Percentiles rank a stretch among this genome's conserved stretches.
Evolutionary conservation across 2,113 vertebrate species (phyloP).

Genomic region (Excalfactoria chinensis): DNA sequence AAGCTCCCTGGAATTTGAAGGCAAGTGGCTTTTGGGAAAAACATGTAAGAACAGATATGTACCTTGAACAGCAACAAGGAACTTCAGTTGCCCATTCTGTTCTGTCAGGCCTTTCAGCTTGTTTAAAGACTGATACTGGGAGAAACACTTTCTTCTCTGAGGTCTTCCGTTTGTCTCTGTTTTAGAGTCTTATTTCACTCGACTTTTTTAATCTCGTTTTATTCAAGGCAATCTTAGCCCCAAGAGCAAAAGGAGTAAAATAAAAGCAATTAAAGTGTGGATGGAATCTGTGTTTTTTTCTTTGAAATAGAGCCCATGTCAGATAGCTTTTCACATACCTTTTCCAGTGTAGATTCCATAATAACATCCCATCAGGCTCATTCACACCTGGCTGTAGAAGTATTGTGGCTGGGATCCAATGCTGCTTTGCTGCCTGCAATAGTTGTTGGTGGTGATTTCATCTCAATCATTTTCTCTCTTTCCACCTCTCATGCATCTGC

Average conservation of each 20-base stretch:
- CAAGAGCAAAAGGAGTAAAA: constrained; percentile 35
- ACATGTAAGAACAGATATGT: not conserved
- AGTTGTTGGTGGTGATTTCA: constrained; percentile 55
- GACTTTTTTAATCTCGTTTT: constrained; percentile 15
- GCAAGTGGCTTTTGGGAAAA: not conserved
- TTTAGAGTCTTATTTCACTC: constrained; percentile 15
- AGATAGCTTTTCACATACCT: not conserved
- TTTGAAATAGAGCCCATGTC: constrained; percentile 22
- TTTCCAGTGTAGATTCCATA: not conserved
- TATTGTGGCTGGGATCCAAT: constrained; percentile 32
- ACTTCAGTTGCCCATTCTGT: not conserved
- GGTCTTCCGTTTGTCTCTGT: not conserved
- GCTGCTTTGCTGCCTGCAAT: not conserved
- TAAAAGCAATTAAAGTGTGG: constrained; percentile 41
- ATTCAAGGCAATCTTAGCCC: not conserved
- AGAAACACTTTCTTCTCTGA: not conserved
- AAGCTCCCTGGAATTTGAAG: not conserved
- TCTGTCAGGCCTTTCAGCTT: not conserved
- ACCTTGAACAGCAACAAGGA: not conserved
- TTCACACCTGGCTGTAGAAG: constrained; percentile 50
- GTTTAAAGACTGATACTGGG: not conserved
- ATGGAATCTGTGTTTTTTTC: constrained; percentile 21
- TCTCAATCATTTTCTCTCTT: constrained; percentile 49
- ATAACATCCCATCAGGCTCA: constrained; percentile 44
- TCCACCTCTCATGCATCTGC: constrained; percentile 69